Evolutionary conservation across 2,888 invertebrate genomes (phyloP).

Genomic region (Drosophila birchii): DNA sequence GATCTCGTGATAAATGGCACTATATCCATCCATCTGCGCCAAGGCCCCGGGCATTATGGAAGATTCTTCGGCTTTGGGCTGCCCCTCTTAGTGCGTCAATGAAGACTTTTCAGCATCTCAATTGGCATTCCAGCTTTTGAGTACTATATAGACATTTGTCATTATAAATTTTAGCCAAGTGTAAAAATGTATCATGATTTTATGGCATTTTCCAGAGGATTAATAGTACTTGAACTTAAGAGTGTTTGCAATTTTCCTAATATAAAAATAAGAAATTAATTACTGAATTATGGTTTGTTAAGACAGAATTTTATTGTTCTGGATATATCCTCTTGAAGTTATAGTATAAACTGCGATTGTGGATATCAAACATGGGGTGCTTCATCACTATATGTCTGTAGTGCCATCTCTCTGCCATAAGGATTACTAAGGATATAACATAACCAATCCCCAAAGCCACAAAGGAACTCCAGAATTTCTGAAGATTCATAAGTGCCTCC

Average conservation of each 20-base stretch:
- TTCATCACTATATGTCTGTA: constrained; percentile 88
- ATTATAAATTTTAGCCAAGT: constrained; percentile 31
- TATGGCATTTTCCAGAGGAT: constrained; percentile 6
- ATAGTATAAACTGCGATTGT: constrained; percentile 82
- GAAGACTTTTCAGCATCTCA: constrained; percentile 39
- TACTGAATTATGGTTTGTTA: constrained; percentile 7
- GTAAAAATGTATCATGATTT: constrained; percentile 17
- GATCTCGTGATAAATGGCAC: constrained; percentile 44
- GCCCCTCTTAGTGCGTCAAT: constrained; percentile 35
- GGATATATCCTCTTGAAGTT: constrained; percentile 74
- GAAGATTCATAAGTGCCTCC: constrained; percentile 92
- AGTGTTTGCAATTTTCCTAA: neutral
- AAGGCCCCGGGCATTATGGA: constrained; percentile 14
- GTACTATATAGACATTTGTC: constrained; percentile 34
- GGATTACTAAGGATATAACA: constrained; percentile 86
- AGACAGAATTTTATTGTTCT: constrained; percentile 35
- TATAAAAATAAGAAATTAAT: neutral
- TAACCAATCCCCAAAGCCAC: constrained; percentile 90
- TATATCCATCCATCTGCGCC: constrained; percentile 39
- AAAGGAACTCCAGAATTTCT: constrained; percentile 91
- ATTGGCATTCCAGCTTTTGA: constrained; percentile 23
- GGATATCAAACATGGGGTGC: constrained; percentile 90
- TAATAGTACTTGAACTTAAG: constrained; percentile 36
- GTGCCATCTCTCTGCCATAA: constrained; percentile 88
- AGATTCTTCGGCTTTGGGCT: neutral